A percentile compares a stretch with the other conserved stretches of the same genome.
These are phyloP conservation scores for Parnassius smintheus DNA, from an alignment of 2,888 invertebrate species.

Conservation along the genomic window DNA sequence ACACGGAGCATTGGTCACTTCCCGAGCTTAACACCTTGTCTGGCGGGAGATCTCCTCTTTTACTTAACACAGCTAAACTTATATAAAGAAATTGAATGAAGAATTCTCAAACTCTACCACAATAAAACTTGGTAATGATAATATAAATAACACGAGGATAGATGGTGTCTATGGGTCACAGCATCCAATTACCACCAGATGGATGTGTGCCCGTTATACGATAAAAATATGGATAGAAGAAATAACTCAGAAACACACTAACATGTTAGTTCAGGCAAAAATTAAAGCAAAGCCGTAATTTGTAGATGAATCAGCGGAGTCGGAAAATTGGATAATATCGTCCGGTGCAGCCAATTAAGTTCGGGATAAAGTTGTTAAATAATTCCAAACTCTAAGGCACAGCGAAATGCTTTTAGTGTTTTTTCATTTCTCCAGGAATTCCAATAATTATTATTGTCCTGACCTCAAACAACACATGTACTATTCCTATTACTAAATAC, in stretches of 20 bases:
- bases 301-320: conserved; percentile 26
- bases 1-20: too few relatives aligned
- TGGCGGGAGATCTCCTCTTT: too few relatives aligned
- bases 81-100: too few relatives aligned
- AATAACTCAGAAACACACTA: conserved; percentile 1
- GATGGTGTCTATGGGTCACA: too few relatives aligned
- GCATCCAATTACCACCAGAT: too few relatives aligned
- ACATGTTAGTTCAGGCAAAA: conserved; percentile 15
- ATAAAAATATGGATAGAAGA: too few relatives aligned
- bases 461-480: not conserved
- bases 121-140: too few relatives aligned
- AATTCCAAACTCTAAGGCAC: conserved; percentile 41
- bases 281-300: conserved; percentile 21
- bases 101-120: too few relatives aligned
- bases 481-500: not conserved
- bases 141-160: too few relatives aligned
- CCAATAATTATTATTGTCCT: not conserved
- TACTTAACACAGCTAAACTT: too few relatives aligned
- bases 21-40: too few relatives aligned
- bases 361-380: conserved; percentile 46
- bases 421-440: conserved; percentile 14
- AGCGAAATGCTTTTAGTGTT: conserved; percentile 25
- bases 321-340: conserved; percentile 27
- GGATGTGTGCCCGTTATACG: too few relatives aligned
- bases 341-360: conserved; percentile 34